These are phyloP conservation scores for Erebia epiphron DNA, from an alignment of 2,888 invertebrate genomes.

Conservation along the genomic window DNA sequence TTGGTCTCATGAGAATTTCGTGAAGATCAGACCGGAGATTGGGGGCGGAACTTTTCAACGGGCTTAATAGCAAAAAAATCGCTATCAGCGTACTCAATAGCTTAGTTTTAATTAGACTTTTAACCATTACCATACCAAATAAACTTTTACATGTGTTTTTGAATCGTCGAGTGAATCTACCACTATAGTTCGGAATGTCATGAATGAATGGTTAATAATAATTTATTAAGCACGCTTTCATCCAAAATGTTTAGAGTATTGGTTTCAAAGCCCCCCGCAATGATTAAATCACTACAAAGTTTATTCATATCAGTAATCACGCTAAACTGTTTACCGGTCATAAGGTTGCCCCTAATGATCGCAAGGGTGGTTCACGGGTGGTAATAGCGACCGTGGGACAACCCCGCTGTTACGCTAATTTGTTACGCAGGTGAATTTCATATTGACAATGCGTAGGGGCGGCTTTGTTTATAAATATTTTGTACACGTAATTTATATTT, in stretches of 20 bases:
- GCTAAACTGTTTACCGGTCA: constrained; percentile 26
- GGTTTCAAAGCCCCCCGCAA: not conserved
- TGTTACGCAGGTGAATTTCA: constrained; percentile 33
- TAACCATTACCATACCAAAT: too few species aligned
- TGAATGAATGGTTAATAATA: too few species aligned
- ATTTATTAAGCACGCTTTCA: too few species aligned
- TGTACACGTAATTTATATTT: not conserved
- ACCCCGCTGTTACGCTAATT: constrained; percentile 25
- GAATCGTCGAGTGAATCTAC: too few species aligned
- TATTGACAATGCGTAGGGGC: not conserved
- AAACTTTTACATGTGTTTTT: too few species aligned
- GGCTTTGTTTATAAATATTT: not conserved
- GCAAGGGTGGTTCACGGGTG: not conserved
- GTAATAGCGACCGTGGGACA: constrained; percentile 19
- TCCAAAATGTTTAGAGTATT: not conserved
- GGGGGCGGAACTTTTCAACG: too few species aligned
- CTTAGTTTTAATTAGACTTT: too few species aligned
- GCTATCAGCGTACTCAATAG: too few species aligned
- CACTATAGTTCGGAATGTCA: too few species aligned
- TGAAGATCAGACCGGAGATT: too few species aligned
- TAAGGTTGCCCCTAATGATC: constrained; percentile 8
- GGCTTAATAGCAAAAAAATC: too few species aligned
- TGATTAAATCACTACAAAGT: constrained; percentile 7
- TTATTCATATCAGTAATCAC: constrained; percentile 19
- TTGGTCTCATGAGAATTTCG: too few species aligned